A percentile compares a stretch with the other conserved stretches of the same genome.
phyloP scores from a whole-genome alignment of 2,888 invertebrate genomes.

The Perizoma flavofasciatum region DNA sequence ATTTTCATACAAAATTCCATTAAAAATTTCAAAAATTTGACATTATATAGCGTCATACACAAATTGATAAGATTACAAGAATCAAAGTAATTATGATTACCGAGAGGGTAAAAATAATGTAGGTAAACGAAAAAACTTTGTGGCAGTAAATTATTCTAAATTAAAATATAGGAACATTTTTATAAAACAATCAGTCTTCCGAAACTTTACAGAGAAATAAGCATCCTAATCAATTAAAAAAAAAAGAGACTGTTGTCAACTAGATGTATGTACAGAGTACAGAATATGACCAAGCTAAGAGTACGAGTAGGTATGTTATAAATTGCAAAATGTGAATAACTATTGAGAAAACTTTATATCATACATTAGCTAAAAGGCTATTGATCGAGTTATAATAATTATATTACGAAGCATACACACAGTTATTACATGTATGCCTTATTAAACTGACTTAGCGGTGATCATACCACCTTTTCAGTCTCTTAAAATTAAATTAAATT shows the following conservation, averaged over 20 bases:
- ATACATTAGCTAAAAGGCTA: conserved; percentile 39
- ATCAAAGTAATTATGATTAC: conserved; percentile 73
- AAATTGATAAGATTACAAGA: conserved; percentile 79
- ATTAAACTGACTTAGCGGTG: conserved; percentile 56
- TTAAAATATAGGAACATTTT: conserved; percentile 83
- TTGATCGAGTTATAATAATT: conserved; percentile 34
- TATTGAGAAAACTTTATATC: conserved; percentile 31
- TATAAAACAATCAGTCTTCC: conserved; percentile 72
- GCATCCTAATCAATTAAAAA: conserved; percentile 57
- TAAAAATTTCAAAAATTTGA: conserved; percentile 83
- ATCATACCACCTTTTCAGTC: conserved; percentile 82
- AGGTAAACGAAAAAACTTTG: conserved; percentile 73
- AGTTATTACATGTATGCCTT: conserved; percentile 27
- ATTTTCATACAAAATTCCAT: conserved; percentile 82
- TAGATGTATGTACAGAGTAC: conserved; percentile 44
- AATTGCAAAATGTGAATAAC: conserved; percentile 34
- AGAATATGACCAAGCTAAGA: conserved; percentile 40
- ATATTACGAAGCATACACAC: conserved; percentile 31
- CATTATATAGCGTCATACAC: conserved; percentile 82
- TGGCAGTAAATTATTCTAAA: conserved; percentile 81
- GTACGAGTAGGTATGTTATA: conserved; percentile 33
- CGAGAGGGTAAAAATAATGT: conserved; percentile 71
- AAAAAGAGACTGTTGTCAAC: conserved; percentile 74
- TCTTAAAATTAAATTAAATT: conserved; percentile 55
- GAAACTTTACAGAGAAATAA: conserved; percentile 77